phyloP scores from a whole-genome alignment of 2,797 vertebrate genomes.

The Cephalopachus bancanus region DNA sequence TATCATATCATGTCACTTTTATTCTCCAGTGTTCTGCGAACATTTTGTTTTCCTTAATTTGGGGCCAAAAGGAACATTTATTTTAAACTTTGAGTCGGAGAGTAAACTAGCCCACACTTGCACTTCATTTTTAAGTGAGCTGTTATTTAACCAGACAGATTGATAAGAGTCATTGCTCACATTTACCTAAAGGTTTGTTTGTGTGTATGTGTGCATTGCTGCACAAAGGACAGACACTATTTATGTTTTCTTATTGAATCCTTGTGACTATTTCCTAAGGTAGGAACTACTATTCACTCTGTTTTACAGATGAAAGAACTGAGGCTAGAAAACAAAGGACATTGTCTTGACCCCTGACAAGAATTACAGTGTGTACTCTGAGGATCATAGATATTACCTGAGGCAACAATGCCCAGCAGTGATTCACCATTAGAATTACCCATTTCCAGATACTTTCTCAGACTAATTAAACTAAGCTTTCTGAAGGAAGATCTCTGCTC shows the following conservation, averaged over 20 bases:
- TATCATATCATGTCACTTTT: neutral
- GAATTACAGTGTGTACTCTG: neutral
- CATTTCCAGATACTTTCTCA: neutral
- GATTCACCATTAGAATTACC: neutral
- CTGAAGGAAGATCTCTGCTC: neutral
- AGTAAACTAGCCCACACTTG: neutral
- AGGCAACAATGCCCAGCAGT: neutral
- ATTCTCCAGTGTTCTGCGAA: neutral
- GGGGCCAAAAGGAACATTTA: neutral
- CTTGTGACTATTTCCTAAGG: neutral
- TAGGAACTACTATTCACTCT: neutral
- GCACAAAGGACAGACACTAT: neutral
- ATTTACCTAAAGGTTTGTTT: neutral
- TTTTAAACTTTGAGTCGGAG: neutral
- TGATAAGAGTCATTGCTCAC: neutral
- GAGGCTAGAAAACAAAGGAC: neutral
- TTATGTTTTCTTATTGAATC: neutral
- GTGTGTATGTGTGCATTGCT: neutral
- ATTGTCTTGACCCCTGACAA: neutral
- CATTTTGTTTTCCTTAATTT: slow-evolving; percentile 12
- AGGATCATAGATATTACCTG: neutral
- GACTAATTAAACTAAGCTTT: neutral
- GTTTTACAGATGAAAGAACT: neutral
- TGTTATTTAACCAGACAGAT: neutral
- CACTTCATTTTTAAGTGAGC: neutral